phyloP scores from a whole-genome alignment of 2,888 invertebrate genomes.

The Pterostichus niger region DNA sequence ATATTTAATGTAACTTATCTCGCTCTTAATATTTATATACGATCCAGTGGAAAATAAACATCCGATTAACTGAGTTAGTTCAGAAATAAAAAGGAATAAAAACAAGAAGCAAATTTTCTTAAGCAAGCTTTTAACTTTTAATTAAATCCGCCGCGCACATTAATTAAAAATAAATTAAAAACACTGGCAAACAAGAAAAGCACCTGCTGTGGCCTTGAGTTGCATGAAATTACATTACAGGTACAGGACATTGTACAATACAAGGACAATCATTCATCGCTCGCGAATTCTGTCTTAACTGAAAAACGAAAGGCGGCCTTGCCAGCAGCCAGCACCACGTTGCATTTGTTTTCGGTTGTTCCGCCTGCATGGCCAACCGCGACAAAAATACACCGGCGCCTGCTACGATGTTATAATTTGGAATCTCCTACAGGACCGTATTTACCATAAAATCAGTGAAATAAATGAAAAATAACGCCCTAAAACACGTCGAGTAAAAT shows the following conservation, averaged over 20 bases:
- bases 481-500: too few relatives aligned
- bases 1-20: conserved; percentile 7
- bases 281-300: conserved; percentile 24
- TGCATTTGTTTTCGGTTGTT: conserved; percentile 50
- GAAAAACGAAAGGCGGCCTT: conserved; percentile 40
- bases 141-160: conserved; percentile 41
- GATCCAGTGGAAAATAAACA: conserved; percentile 43
- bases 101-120: conserved; percentile 11
- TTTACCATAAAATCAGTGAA: too few relatives aligned
- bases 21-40: conserved; percentile 9
- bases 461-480: too few relatives aligned
- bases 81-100: conserved; percentile 5
- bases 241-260: conserved; percentile 33
- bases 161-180: conserved; percentile 52
- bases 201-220: conserved; percentile 23
- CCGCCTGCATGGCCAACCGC: conserved; percentile 20
- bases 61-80: conserved; percentile 30
- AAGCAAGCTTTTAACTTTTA: conserved; percentile 42
- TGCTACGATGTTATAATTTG: conserved; percentile 24
- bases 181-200: conserved; percentile 26
- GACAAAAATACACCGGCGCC: conserved; percentile 41
- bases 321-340: conserved; percentile 37
- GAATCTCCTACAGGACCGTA: background rate
- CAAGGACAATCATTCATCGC: conserved; percentile 39
- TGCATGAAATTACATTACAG: conserved; percentile 33